A percentile compares a stretch with the other conserved stretches of the same genome.
phyloP scores from a whole-genome alignment of 1,140 invertebrate genomes.

The Sipha flava region DNA sequence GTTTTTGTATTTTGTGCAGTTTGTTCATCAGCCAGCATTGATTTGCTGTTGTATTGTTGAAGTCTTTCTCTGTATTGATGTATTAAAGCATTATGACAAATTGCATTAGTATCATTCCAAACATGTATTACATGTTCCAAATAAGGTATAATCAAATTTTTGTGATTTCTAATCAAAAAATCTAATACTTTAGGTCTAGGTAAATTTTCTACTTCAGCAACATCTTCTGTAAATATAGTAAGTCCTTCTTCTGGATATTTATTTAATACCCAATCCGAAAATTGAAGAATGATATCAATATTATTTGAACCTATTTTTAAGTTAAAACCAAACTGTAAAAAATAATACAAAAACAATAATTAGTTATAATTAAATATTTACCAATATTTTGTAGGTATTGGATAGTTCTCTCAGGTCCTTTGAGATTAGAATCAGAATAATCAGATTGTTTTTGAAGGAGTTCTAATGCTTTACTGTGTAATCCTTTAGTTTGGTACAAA shows the following conservation, averaged over 20 bases:
- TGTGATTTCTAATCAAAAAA: conserved; percentile 73
- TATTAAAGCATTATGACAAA: conserved; percentile 85
- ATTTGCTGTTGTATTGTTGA: conserved; percentile 49
- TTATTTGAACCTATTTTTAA: conserved; percentile 59
- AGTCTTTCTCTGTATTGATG: conserved; percentile 70
- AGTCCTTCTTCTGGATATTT: conserved; percentile 81
- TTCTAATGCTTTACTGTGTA: conserved; percentile 82
- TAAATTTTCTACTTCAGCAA: conserved; percentile 76
- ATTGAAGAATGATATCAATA: conserved; percentile 86
- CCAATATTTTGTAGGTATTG: conserved; percentile 87
- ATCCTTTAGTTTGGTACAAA: conserved; percentile 81
- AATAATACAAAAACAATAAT: neutral
- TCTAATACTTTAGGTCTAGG: conserved; percentile 82
- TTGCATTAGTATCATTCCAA: conserved; percentile 76
- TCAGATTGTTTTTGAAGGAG: conserved; percentile 73
- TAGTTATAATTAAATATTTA: conserved; percentile 39
- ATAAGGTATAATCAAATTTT: conserved; percentile 78
- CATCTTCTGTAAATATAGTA: conserved; percentile 89
- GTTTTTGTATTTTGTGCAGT: conserved; percentile 55
- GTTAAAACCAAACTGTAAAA: neutral
- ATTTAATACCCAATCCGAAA: conserved; percentile 84
- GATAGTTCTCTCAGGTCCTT: conserved; percentile 74
- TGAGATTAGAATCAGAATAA: conserved; percentile 64
- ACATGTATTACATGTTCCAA: conserved; percentile 85
- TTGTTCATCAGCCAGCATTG: conserved; percentile 53